Conservation (phyloP, 37 sponge, comb jelly and placozoan species). For the Beroe ovata region DNA sequence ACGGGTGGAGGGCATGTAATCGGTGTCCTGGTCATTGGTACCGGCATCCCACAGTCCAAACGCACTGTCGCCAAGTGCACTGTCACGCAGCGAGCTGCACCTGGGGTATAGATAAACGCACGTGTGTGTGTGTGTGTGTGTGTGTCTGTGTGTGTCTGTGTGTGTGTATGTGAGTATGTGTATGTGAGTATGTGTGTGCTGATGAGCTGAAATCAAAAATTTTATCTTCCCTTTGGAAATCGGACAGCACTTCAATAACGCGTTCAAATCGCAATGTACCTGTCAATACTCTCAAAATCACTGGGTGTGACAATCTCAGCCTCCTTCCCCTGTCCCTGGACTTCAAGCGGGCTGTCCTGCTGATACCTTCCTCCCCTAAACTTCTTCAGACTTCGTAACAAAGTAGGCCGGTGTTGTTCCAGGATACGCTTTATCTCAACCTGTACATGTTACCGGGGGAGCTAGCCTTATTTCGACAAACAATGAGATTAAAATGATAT, state of each 20-base stretch:
- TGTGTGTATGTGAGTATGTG: too few relatives aligned
- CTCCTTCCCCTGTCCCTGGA: not conserved
- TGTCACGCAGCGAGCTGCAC: slow-evolving; percentile 15
- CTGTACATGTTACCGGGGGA: not conserved
- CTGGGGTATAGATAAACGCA: not conserved
- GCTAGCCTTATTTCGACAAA: not conserved
- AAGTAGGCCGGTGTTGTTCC: slow-evolving; percentile 42
- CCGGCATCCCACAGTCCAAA: slow-evolving; percentile 43
- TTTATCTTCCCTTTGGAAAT: too few relatives aligned
- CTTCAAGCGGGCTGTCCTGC: not conserved
- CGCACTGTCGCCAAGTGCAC: slow-evolving; percentile 47
- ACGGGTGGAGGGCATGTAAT: slow-evolving; percentile 8
- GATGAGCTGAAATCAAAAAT: too few relatives aligned
- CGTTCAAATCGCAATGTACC: too few relatives aligned
- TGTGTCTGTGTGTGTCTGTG: too few relatives aligned
- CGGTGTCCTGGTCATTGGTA: slow-evolving; percentile 3
- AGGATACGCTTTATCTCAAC: slow-evolving; percentile 62
- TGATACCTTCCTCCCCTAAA: not conserved
- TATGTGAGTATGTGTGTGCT: too few relatives aligned
- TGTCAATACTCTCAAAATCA: not conserved
- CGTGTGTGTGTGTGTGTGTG: too few relatives aligned
- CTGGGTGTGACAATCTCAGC: not conserved
- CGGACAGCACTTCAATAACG: too few relatives aligned
- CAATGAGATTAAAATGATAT: not conserved
- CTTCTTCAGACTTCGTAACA: slow-evolving; percentile 1